Conservation (phyloP, 1,140 invertebrate species). For the Caerostris extrusa region DNA sequence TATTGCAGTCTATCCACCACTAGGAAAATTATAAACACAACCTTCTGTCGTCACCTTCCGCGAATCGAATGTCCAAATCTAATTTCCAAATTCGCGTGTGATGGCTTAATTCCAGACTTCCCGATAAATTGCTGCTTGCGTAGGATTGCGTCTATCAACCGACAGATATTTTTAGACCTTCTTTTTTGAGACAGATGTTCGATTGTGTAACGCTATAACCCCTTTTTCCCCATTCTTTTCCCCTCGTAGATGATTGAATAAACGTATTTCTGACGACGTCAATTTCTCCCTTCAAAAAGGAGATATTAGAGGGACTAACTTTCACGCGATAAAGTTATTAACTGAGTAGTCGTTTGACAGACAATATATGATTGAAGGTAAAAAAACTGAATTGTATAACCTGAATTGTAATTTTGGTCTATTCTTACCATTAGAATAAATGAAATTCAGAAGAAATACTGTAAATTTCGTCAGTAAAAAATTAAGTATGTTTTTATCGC, state of each 20-base stretch:
- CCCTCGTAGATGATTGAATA: background rate
- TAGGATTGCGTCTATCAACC: background rate
- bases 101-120: constrained; percentile 4
- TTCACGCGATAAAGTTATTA: constrained; percentile 24
- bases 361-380: background rate
- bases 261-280: constrained; percentile 13
- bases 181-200: background rate
- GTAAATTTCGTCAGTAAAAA: too few relatives aligned
- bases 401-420: too few relatives aligned
- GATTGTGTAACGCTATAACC: constrained; percentile 30
- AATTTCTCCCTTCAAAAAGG: background rate
- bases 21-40: too few relatives aligned
- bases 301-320: background rate
- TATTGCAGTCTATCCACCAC: too few relatives aligned
- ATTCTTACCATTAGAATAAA: too few relatives aligned
- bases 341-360: background rate
- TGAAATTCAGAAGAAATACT: too few relatives aligned
- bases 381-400: too few relatives aligned
- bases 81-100: background rate
- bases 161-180: background rate
- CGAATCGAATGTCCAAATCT: background rate
- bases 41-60: too few relatives aligned
- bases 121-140: background rate
- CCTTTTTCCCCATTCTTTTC: background rate
- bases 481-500: too few relatives aligned